phyloP scores from a whole-genome alignment of 2,797 vertebrate genomes.

The Fratercula arctica region DNA sequence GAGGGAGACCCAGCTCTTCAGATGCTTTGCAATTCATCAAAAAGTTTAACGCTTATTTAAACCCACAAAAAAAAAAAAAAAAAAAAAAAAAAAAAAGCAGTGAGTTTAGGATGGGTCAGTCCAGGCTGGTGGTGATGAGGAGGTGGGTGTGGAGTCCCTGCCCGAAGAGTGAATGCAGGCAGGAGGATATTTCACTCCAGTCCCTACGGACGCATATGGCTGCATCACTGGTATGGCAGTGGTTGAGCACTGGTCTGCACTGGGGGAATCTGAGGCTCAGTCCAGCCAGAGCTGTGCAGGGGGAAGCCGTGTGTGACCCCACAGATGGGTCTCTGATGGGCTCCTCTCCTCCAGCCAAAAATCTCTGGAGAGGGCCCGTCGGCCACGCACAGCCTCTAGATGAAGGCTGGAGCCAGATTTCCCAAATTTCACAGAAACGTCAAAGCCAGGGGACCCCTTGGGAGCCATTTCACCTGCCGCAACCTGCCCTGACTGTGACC shows the following conservation, averaged over 20 bases:
- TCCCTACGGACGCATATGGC: fast-evolving
- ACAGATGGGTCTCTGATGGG: fast-evolving
- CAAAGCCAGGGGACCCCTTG: neutral
- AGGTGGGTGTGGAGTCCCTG: neutral
- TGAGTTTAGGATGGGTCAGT: fast-evolving
- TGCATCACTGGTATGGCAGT: neutral
- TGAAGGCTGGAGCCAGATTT: neutral
- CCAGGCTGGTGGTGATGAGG: neutral
- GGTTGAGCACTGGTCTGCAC: neutral
- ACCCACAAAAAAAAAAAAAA: neutral
- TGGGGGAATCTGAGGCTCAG: neutral
- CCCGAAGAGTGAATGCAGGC: neutral
- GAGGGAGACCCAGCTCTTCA: neutral
- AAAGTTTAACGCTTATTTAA: neutral
- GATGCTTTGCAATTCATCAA: neutral
- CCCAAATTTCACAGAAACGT: neutral
- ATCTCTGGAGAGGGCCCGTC: neutral
- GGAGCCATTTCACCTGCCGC: neutral
- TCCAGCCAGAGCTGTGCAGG: neutral
- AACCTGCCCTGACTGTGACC: neutral
- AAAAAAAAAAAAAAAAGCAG: neutral
- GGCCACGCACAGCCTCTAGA: neutral
- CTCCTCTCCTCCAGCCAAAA: neutral
- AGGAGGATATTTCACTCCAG: neutral
- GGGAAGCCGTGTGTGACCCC: neutral